These are phyloP conservation scores for Catocala fraxini DNA, from an alignment of 2,888 invertebrate genomes.

Conservation along the genomic window DNA sequence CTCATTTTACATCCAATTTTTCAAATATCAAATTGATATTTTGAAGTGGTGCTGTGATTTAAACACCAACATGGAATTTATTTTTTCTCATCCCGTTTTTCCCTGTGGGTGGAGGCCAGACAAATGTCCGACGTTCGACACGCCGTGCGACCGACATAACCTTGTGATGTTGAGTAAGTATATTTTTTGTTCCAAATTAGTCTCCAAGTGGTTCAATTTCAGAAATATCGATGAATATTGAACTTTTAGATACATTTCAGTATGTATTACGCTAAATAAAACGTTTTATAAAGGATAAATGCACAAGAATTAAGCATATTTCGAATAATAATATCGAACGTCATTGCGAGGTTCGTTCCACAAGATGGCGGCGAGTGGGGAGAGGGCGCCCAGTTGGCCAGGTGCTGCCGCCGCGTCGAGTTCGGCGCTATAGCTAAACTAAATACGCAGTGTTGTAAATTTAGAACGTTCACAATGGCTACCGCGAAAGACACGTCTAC, in stretches of 20 bases:
- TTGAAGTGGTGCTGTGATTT: conserved; percentile 70
- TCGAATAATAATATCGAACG: conserved; percentile 84
- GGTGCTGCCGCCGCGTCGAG: conserved; percentile 89
- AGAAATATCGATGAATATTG: conserved; percentile 28
- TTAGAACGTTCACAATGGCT: conserved; percentile 92
- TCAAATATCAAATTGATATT: conserved; percentile 61
- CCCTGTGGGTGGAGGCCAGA: conserved; percentile 83
- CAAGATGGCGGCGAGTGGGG: conserved; percentile 87
- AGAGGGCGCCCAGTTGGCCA: conserved; percentile 87
- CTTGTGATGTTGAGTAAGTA: conserved; percentile 84
- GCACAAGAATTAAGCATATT: conserved; percentile 65
- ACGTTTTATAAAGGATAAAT: conserved; percentile 51
- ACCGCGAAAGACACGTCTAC: conserved; percentile 96
- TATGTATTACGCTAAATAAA: conserved; percentile 41
- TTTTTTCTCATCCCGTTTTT: conserved; percentile 77
- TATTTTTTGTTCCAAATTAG: conserved; percentile 70
- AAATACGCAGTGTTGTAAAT: conserved; percentile 87
- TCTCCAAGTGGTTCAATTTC: conserved; percentile 41
- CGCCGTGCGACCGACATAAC: conserved; percentile 82
- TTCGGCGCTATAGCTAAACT: conserved; percentile 88
- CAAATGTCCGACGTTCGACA: conserved; percentile 83
- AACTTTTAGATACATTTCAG: conserved; percentile 29
- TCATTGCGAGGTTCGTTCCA: conserved; percentile 80
- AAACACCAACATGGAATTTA: conserved; percentile 68
- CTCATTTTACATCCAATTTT: conserved; percentile 68